Conservation (phyloP, 2,888 invertebrate species). For the Polia nebulosa region DNA sequence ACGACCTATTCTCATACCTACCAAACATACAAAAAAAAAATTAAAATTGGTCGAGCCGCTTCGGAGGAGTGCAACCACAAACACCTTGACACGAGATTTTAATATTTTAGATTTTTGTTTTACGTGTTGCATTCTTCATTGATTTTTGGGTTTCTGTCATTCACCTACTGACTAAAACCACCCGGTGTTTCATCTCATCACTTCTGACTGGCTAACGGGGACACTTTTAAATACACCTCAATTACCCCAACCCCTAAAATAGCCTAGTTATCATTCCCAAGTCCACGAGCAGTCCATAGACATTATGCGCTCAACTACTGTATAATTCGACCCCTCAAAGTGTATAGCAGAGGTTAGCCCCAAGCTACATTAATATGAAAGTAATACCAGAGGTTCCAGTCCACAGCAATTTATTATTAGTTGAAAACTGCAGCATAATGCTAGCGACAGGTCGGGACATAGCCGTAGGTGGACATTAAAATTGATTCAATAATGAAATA, state of each 20-base stretch:
- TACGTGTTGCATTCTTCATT: too few relatives aligned
- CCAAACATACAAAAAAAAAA: too few relatives aligned
- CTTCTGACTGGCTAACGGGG: background rate
- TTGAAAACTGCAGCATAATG: constrained; percentile 11
- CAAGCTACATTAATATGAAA: constrained; percentile 49
- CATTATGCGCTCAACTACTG: constrained; percentile 1
- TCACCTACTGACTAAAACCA: background rate
- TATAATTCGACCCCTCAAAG: constrained; percentile 35
- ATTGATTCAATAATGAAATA: constrained; percentile 20
- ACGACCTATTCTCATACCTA: too few relatives aligned
- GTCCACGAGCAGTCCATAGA: background rate
- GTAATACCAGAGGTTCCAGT: constrained; percentile 20
- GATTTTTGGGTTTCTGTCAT: background rate
- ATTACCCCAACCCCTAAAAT: background rate
- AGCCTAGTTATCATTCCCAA: background rate
- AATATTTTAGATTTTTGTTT: too few relatives aligned
- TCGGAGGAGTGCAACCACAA: too few relatives aligned
- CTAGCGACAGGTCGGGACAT: constrained; percentile 18
- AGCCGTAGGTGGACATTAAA: constrained; percentile 31
- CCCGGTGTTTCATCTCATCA: background rate
- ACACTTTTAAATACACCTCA: background rate
- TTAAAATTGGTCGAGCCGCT: too few relatives aligned
- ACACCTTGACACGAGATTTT: too few relatives aligned
- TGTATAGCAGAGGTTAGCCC: constrained; percentile 9
- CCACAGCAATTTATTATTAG: constrained; percentile 50